Percentiles rank a stretch among this genome's conserved stretches.
phyloP scores from a whole-genome alignment of 2,113 vertebrate genomes.

The Thamnophis sirtalis region DNA sequence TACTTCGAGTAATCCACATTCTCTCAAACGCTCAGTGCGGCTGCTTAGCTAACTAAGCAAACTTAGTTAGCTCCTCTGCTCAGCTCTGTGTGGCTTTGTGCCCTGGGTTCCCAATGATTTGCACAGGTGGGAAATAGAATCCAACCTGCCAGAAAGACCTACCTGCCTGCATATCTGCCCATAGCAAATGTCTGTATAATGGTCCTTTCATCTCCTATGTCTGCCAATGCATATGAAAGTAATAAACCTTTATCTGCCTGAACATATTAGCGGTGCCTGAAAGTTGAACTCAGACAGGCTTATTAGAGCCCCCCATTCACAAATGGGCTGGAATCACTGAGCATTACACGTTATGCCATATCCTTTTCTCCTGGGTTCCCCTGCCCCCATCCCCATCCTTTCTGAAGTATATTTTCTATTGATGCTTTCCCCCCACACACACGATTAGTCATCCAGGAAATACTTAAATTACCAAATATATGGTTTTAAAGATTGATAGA shows the following conservation, averaged over 20 bases:
- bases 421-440: slow-evolving; percentile 55
- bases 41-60: background rate
- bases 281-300: slow-evolving; percentile 52
- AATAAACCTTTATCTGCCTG: slow-evolving; percentile 59
- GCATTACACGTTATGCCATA: slow-evolving; percentile 8
- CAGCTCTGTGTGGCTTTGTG: background rate
- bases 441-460: slow-evolving; percentile 79
- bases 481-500: slow-evolving; percentile 76
- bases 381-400: slow-evolving; percentile 42
- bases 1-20: background rate
- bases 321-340: slow-evolving; percentile 43
- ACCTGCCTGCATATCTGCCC: slow-evolving; percentile 55
- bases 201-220: slow-evolving; percentile 43
- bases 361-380: slow-evolving; percentile 27
- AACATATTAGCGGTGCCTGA: slow-evolving; percentile 59
- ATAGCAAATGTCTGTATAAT: slow-evolving; percentile 53
- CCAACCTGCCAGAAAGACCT: slow-evolving; percentile 51
- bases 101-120: background rate
- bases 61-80: background rate
- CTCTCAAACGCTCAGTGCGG: background rate
- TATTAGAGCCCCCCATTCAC: slow-evolving; percentile 50
- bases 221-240: slow-evolving; percentile 44
- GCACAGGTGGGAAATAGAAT: background rate
- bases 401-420: slow-evolving; percentile 62
- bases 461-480: slow-evolving; percentile 79